Evolutionary conservation across 2,113 vertebrate species (phyloP).

Genomic region (Vireo altiloquus): DNA sequence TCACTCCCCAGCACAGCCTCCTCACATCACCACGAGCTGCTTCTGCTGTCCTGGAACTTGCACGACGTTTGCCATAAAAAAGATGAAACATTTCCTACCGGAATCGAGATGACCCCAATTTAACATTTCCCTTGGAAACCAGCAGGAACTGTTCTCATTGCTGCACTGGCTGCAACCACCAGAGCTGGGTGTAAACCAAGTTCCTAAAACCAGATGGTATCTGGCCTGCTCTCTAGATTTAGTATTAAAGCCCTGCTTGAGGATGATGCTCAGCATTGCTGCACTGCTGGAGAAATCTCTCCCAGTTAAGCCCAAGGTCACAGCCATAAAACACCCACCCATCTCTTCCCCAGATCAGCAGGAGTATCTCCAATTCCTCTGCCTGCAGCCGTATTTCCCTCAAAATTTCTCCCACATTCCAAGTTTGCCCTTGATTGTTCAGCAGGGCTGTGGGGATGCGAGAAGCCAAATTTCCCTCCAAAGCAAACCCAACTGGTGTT

Average conservation of each 20-base stretch:
- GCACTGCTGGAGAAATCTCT: not conserved
- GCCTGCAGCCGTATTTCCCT: not conserved
- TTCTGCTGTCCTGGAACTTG: fast-evolving
- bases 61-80: not conserved
- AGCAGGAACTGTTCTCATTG: not conserved
- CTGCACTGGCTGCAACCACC: not conserved
- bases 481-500: not conserved
- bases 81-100: not conserved
- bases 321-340: not conserved
- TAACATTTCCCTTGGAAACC: not conserved
- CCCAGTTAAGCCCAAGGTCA: not conserved
- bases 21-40: not conserved
- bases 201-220: slow-evolving; percentile 17
- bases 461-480: not conserved
- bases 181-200: slow-evolving; percentile 22
- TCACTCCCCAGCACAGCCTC: fast-evolving
- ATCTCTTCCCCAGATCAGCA: not conserved
- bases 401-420: not conserved
- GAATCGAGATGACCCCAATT: not conserved
- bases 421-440: not conserved
- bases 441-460: not conserved
- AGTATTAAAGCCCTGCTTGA: not conserved
- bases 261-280: not conserved
- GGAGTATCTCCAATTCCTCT: not conserved
- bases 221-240: not conserved